Evolutionary conservation across 2,797 vertebrate species (phyloP), one percentile per base, ranked within the genome.

Genomic region (Acipenser transmontanus): DNA sequence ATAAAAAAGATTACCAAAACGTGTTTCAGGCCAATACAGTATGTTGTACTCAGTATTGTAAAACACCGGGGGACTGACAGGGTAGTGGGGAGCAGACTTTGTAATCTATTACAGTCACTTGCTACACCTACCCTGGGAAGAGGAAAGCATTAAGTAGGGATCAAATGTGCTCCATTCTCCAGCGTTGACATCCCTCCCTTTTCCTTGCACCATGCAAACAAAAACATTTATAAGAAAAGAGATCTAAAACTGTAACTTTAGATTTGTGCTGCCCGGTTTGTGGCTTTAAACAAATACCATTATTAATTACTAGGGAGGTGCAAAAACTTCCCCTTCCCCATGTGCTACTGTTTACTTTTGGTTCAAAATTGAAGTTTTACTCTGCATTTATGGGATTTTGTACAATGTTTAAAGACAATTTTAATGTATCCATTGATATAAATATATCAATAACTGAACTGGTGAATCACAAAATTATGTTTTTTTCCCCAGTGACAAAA

Each of bases 201-300:
- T 63, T 62, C 65, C 65, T 70, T 64, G 65, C 61, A 64, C 56
- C 69, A 71, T n/a, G 69, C 69, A 67, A 70, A 70, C 54, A 71
- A 63, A 71, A 68, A 51, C 20, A 34, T 71, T 68, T 50, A 10
- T 48, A 17, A 61, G 50, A 67, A 56, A 65, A 64, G n/a, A 68
- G 72, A 71, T 75, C 78, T 69, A 70, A 72, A 67, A 73, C 74
- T 76, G 78, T 70, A 69, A 72, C 74, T 70, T 60, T 69, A 64
- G 20, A 54, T 1, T 54, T 54, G 8, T 54, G 8, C 6, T 9
- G 8, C n/a, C 9, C 8, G 6, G 7, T 9, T 9, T 9, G 54
- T 62, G 52, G 56, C 49, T 17, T 13, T 50, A 20, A 61, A 61
- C 60, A 61, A 61, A 54, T 17, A 64, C 62, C 67, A 64, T 17